Evolutionary conservation across 2,113 vertebrate genomes (phyloP), one percentile per base, ranked within the genome.

Genomic region (Eclectus roratus): DNA sequence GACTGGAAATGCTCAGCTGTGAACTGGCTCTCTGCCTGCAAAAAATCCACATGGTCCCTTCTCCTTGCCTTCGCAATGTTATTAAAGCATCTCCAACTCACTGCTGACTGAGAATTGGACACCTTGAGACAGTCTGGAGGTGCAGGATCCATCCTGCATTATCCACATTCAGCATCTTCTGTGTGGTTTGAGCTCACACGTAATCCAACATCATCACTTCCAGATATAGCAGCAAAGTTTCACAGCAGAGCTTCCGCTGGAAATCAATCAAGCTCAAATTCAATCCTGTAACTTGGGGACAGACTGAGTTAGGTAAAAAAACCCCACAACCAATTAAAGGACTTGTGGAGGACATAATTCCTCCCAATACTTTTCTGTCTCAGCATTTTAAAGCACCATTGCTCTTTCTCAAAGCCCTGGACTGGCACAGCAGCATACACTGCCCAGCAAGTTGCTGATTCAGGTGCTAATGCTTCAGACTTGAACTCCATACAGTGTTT

Each of bases 101-200:
- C 3, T 69, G 55, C 56, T 90, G 60, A 52, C 52, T 25, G 46
- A 63, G 66, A 77, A 65, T 37, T 23, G 31, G 21, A 82, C 39
- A 35, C 24, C n/a, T 23, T 24, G 46, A 72, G 35, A 58, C 69
- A 46, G 60, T 14, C 70, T 41, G 70, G 25, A 74, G n/a, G 31
- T 68, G 28, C 2, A 2, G 73, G 16, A 18, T 3, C 3, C 31
- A 18, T 25, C 55, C 78, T 68, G 61, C 3, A 2, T 17, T 18
- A 47, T 31, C 73, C 78, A 16, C 1, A 0, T 13, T 20, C 73
- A 47, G 60, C 73, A 44, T 13, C 72, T 66, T 49, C 19, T 7
- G 50, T 0, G 1, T 17, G 35, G 44, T 66, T 39, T 39, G 58
- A 10, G 2, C 1, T 7, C 27, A 3, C 6, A 9, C 2, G 27